These are phyloP conservation scores for Bactericera cockerelli DNA, from an alignment of 1,140 invertebrate species.

Conservation along the genomic window DNA sequence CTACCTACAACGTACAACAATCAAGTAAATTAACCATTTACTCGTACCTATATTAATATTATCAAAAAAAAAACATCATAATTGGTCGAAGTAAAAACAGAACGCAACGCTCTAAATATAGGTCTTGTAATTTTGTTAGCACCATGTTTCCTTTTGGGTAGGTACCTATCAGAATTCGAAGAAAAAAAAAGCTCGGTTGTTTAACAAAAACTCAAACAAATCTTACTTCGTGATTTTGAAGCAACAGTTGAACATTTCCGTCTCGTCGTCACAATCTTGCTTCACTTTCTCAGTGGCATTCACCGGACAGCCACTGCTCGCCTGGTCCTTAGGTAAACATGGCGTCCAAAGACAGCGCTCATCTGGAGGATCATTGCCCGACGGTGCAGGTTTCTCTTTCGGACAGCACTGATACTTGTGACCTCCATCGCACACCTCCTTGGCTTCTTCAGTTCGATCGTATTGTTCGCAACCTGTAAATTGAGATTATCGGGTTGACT, in stretches of 20 bases:
- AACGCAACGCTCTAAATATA: background rate
- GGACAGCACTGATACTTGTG: background rate
- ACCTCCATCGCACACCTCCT: background rate
- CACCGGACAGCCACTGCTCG: constrained; percentile 6
- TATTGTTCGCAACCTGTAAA: background rate
- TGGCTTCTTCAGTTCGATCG: background rate
- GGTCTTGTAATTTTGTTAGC: background rate
- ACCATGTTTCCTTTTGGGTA: background rate
- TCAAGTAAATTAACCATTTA: no score
- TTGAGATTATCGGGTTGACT: no score
- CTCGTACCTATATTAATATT: background rate
- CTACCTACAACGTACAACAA: no score
- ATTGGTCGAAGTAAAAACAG: background rate
- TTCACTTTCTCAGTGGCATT: background rate
- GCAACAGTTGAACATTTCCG: constrained; percentile 11
- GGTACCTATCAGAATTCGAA: background rate
- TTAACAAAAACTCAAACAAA: background rate
- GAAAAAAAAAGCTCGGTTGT: background rate
- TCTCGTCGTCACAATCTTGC: background rate
- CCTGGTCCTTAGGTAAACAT: background rate
- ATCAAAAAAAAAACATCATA: background rate
- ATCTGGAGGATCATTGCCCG: background rate
- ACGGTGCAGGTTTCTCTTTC: background rate
- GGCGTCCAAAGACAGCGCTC: constrained; percentile 3
- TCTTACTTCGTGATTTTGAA: background rate